Percentiles rank a stretch among this genome's conserved stretches.
Evolutionary conservation across 2,113 vertebrate genomes (phyloP).

Genomic region (Rhabdomys dilectus): DNA sequence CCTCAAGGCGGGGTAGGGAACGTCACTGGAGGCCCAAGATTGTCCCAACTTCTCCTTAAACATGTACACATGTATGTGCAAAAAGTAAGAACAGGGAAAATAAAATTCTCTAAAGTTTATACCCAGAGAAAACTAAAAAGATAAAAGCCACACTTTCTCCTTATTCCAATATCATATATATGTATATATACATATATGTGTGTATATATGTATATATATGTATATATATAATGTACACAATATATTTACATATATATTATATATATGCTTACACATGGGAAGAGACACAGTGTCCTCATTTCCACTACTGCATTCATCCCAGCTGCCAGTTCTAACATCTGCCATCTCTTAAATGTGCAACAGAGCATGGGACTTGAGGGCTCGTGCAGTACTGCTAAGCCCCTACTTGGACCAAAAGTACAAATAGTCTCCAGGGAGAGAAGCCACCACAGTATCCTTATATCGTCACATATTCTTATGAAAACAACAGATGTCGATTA

Average conservation of each 20-base stretch:
- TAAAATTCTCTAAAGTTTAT: constrained; percentile 26
- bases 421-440: constrained; percentile 26
- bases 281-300: constrained; percentile 71
- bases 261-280: background rate
- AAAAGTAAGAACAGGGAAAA: background rate
- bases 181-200: background rate
- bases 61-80: background rate
- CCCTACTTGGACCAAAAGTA: background rate
- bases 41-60: background rate
- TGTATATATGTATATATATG: background rate
- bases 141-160: constrained; percentile 43
- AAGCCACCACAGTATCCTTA: background rate
- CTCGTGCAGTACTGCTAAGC: background rate
- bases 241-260: background rate
- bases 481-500: constrained; percentile 15
- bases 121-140: constrained; percentile 35
- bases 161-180: constrained; percentile 35
- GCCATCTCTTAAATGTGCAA: constrained; percentile 71
- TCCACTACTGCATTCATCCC: constrained; percentile 60
- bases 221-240: no score
- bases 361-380: constrained; percentile 38
- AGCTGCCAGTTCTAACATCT: constrained; percentile 83
- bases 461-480: background rate
- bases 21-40: background rate
- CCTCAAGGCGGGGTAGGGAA: background rate